Conservation (phyloP, 2,888 invertebrate species). For the Heliconius aoede region DNA sequence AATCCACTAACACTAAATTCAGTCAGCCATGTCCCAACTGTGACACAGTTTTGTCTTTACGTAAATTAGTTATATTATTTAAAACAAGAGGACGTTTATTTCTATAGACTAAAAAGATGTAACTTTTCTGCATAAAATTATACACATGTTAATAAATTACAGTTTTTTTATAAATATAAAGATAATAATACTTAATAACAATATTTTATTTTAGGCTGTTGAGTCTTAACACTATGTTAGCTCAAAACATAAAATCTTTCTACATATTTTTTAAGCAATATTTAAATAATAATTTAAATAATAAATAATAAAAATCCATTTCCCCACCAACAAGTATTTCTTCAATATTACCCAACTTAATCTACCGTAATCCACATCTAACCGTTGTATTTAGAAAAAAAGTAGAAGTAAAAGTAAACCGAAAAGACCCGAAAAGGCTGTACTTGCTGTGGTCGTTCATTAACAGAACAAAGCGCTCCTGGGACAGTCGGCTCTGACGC, state of each 20-base stretch:
- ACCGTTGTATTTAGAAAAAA: slow-evolving; percentile 13
- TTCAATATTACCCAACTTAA: slow-evolving; percentile 5
- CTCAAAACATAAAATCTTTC: no score
- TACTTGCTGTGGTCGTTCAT: slow-evolving; percentile 48
- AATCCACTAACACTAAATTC: background rate
- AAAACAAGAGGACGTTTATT: background rate
- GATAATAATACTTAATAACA: no score
- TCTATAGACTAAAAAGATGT: background rate
- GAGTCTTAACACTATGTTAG: no score
- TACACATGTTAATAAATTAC: no score
- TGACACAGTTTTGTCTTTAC: slow-evolving; percentile 1
- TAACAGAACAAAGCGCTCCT: slow-evolving; percentile 47
- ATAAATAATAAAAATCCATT: background rate
- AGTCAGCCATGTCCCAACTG: background rate
- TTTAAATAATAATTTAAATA: no score
- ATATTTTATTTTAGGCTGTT: no score
- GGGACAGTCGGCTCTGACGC: slow-evolving; percentile 49
- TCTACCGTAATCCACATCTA: slow-evolving; percentile 20
- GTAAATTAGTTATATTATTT: slow-evolving; percentile 12
- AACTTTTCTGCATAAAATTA: background rate
- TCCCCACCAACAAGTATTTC: background rate
- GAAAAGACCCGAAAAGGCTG: slow-evolving; percentile 39
- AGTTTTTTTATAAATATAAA: no score
- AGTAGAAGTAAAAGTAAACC: slow-evolving; percentile 20
- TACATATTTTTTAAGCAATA: no score